Conservation (phyloP, 2,888 invertebrate genomes). For the Folsomia candida region DNA sequence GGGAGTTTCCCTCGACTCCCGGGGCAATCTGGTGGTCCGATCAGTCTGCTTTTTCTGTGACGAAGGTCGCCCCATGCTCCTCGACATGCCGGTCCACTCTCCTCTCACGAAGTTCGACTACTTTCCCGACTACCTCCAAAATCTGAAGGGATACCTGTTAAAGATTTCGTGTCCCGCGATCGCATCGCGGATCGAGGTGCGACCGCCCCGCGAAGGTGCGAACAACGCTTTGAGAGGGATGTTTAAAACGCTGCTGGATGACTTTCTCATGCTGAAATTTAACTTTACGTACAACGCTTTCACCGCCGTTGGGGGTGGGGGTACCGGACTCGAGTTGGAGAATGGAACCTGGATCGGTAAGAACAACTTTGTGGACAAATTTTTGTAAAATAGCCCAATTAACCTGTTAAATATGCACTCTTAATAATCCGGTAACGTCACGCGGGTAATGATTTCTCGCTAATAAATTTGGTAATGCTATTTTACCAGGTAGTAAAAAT, state of each 20-base stretch:
- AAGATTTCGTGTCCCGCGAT: background rate
- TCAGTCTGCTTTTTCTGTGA: no score
- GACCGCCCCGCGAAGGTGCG: background rate
- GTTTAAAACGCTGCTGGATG: background rate
- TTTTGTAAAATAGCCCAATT: background rate
- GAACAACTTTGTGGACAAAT: background rate
- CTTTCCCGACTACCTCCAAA: background rate
- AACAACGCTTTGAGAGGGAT: background rate
- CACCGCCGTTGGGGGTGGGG: background rate
- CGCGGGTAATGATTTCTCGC: no score
- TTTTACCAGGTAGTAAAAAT: no score
- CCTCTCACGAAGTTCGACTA: background rate
- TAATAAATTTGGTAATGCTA: no score
- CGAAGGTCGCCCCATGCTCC: no score
- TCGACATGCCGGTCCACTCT: no score
- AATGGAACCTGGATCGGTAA: background rate
- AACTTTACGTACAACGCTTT: no score
- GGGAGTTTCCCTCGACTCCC: no score
- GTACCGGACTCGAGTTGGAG: background rate
- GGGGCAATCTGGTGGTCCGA: no score
- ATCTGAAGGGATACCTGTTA: background rate
- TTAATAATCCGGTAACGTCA: no score
- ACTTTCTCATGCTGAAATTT: background rate
- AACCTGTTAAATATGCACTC: no score
- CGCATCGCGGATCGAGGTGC: background rate